These are phyloP conservation scores for Palythoa heliodiscus DNA, from an alignment of 92 coral and sea anemone genomes.

Conservation along the genomic window DNA sequence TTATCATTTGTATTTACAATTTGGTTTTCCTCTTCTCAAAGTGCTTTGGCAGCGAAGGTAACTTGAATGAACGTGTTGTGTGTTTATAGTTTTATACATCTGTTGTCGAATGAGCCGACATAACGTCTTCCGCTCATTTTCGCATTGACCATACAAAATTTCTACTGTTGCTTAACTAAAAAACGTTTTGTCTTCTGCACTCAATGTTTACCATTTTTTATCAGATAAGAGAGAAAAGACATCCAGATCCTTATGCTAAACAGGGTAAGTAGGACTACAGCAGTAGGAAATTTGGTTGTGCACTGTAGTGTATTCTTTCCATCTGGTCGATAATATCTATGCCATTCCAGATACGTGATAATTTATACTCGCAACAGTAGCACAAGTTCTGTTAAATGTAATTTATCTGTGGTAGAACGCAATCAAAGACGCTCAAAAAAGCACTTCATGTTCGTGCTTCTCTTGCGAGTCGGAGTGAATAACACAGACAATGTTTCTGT, in stretches of 20 bases:
- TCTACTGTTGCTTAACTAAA: background rate
- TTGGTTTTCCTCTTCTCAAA: background rate
- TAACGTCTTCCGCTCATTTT: background rate
- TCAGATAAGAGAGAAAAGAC: slow-evolving; percentile 5
- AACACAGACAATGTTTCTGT: background rate
- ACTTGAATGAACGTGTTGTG: background rate
- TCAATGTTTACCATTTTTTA: background rate
- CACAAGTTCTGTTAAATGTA: background rate
- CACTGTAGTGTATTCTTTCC: background rate
- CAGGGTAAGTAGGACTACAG: background rate
- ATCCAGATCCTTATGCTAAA: background rate
- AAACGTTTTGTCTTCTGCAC: background rate
- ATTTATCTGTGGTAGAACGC: background rate
- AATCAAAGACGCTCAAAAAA: background rate
- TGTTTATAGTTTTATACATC: background rate
- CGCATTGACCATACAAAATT: background rate
- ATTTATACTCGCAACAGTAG: no score
- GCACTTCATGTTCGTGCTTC: background rate
- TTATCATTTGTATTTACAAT: background rate
- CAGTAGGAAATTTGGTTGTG: background rate
- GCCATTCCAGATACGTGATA: background rate
- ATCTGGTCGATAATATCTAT: no score
- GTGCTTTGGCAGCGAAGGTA: background rate
- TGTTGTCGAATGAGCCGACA: background rate
- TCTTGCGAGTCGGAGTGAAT: background rate